phyloP scores from a whole-genome alignment of 35 echinoderm and acorn worm species.

The Holothuria glaberrima region DNA sequence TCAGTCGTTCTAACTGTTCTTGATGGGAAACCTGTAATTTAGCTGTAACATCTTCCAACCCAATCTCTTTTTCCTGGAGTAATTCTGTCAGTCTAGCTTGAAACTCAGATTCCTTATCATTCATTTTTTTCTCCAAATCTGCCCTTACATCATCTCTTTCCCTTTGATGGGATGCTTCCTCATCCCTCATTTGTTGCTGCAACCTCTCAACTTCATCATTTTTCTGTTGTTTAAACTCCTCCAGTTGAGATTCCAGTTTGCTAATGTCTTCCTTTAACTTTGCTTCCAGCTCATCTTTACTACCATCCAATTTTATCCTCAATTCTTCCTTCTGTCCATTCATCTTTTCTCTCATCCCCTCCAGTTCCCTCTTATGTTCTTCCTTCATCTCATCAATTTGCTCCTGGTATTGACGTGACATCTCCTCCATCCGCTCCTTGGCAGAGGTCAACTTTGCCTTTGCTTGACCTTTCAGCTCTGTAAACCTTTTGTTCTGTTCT shows the following conservation, averaged over 20 bases:
- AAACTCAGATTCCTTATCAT: conserved; percentile 78
- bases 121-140: conserved; percentile 44
- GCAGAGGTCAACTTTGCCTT: conserved; percentile 79
- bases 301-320: conserved; percentile 31
- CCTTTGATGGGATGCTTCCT: conserved; percentile 24
- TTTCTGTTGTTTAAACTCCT: background rate
- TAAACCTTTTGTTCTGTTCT: conserved; percentile 70
- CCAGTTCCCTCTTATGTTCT: conserved; percentile 47
- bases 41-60: conserved; percentile 84
- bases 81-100: conserved; percentile 80
- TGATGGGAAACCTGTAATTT: conserved; percentile 76
- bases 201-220: conserved; percentile 24
- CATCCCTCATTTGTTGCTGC: conserved; percentile 30
- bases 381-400: conserved; percentile 60
- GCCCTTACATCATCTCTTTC: conserved; percentile 12
- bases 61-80: conserved; percentile 86
- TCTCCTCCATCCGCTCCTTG: conserved; percentile 73
- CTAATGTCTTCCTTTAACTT: conserved; percentile 36
- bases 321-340: conserved; percentile 47
- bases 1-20: conserved; percentile 79
- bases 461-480: conserved; percentile 82
- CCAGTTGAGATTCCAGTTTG: background rate
- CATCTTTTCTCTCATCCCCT: conserved; percentile 51
- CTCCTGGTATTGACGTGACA: conserved; percentile 43
- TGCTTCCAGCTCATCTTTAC: conserved; percentile 33